phyloP scores from a whole-genome alignment of 2,888 invertebrate genomes.

The Aleiodes leptofemur region DNA sequence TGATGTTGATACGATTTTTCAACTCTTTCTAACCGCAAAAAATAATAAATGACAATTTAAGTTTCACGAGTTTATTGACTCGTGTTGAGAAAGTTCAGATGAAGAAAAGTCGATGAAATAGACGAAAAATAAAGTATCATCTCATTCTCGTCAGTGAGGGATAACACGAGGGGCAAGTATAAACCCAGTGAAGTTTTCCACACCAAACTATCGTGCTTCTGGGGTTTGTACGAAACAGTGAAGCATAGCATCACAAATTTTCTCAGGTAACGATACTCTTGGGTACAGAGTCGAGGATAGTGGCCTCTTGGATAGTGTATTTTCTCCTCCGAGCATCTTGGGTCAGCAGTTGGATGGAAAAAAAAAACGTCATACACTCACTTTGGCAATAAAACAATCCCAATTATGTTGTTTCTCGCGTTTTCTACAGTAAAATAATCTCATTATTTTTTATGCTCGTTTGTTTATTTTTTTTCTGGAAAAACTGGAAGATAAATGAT shows the following conservation, averaged over 20 bases:
- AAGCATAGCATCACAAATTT: conserved; percentile 36
- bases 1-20: no score
- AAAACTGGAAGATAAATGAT: neutral
- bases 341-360: neutral
- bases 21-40: no score
- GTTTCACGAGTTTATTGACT: neutral
- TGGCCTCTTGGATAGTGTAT: conserved; percentile 3
- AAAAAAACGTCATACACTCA: conserved; percentile 18
- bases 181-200: conserved; percentile 29
- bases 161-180: neutral
- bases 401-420: neutral
- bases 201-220: conserved; percentile 13
- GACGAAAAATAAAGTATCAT: neutral
- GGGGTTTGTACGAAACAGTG: conserved; percentile 21
- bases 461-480: no score
- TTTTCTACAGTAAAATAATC: neutral
- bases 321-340: conserved; percentile 2
- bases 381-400: neutral
- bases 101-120: conserved; percentile 21
- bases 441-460: neutral
- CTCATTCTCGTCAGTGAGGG: conserved; percentile 11
- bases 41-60: no score
- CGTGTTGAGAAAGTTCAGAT: conserved; percentile 8
- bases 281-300: conserved; percentile 26
- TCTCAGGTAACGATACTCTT: conserved; percentile 35